A percentile compares a stretch with the other conserved stretches of the same genome.
Conservation (phyloP, 2,888 invertebrate species). For the Calephelis perditalis region DNA sequence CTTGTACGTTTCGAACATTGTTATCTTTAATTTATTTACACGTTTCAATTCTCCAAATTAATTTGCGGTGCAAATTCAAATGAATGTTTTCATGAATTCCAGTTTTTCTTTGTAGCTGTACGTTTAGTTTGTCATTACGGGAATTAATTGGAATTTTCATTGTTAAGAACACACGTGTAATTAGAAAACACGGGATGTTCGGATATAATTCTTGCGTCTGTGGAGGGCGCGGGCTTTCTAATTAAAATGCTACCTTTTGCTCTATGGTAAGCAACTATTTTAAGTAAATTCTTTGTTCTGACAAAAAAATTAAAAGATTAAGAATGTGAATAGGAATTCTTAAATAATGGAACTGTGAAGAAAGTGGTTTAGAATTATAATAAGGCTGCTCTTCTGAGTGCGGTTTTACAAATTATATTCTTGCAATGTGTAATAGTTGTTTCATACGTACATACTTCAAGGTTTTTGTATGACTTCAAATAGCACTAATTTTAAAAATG, state of each 20-base stretch:
- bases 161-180: slow-evolving; percentile 60
- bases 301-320: not conserved
- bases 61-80: slow-evolving; percentile 54
- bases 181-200: slow-evolving; percentile 51
- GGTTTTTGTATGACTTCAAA: no score
- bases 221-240: slow-evolving; percentile 32
- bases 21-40: slow-evolving; percentile 52
- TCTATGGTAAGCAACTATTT: slow-evolving; percentile 26
- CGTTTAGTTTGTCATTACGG: slow-evolving; percentile 53
- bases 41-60: slow-evolving; percentile 56
- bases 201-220: slow-evolving; percentile 45
- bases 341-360: no score
- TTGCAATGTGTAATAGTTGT: not conserved
- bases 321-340: not conserved
- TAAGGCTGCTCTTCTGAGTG: no score
- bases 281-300: slow-evolving; percentile 13
- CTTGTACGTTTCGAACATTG: slow-evolving; percentile 47
- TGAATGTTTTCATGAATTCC: slow-evolving; percentile 36
- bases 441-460: no score
- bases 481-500: no score
- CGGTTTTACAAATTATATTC: no score
- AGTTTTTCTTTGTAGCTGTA: slow-evolving; percentile 49
- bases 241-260: slow-evolving; percentile 37
- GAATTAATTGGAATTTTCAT: slow-evolving; percentile 67
- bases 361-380: no score